Evolutionary conservation across 2,797 vertebrate genomes (phyloP).

Genomic region (Enoplosus armatus): DNA sequence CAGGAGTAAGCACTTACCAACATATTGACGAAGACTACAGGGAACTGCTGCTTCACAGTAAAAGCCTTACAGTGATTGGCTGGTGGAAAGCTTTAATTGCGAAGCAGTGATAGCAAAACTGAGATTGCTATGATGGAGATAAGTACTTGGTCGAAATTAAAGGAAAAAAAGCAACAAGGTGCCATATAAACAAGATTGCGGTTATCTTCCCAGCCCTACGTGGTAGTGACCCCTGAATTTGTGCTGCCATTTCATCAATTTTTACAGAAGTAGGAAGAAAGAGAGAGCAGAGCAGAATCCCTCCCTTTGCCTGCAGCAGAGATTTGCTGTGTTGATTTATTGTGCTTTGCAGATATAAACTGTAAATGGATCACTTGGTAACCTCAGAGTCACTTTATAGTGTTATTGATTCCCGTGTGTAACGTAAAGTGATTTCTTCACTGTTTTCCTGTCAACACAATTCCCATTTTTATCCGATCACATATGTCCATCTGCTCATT

Average conservation of each 20-base stretch:
- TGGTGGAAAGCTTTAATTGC: not conserved
- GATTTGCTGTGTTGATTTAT: slow-evolving; percentile 39
- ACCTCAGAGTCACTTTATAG: slow-evolving; percentile 41
- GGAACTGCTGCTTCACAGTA: not conserved
- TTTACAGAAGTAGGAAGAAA: not conserved
- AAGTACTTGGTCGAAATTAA: slow-evolving; percentile 10
- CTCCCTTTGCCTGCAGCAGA: slow-evolving; percentile 22
- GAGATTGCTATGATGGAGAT: slow-evolving; percentile 14
- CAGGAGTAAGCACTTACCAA: not conserved
- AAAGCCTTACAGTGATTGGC: not conserved
- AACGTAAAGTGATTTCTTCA: slow-evolving; percentile 33
- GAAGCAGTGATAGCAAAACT: not conserved
- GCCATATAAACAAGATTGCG: slow-evolving; percentile 9
- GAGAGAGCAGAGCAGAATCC: not conserved
- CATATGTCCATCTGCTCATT: slow-evolving; percentile 27
- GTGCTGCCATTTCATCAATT: not conserved
- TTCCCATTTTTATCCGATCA: slow-evolving; percentile 5
- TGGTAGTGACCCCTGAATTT: slow-evolving; percentile 5
- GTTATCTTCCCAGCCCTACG: not conserved
- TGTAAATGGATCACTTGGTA: slow-evolving; percentile 47
- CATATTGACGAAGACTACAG: not conserved
- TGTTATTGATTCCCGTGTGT: slow-evolving; percentile 49
- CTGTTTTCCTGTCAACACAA: slow-evolving; percentile 30
- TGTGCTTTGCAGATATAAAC: slow-evolving; percentile 24
- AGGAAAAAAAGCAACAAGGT: not conserved